phyloP scores from a whole-genome alignment of 2,113 vertebrate genomes.

The Zeus faber region DNA sequence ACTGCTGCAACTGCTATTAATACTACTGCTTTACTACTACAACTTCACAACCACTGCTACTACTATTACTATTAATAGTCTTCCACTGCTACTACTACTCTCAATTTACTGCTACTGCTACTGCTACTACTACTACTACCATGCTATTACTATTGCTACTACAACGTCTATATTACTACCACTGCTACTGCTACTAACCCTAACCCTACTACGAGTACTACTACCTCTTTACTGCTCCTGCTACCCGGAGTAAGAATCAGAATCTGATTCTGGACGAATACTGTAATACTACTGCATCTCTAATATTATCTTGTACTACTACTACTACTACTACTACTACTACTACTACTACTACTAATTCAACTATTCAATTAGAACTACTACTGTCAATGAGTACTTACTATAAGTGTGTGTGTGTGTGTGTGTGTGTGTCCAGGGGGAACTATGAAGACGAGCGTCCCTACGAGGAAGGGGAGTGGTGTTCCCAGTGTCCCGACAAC shows the following conservation, averaged over 20 bases:
- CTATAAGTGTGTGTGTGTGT: neutral
- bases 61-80: neutral
- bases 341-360: too few species aligned
- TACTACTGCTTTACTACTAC: neutral
- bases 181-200: neutral
- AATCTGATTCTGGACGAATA: too few species aligned
- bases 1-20: neutral
- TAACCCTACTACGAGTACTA: too few species aligned
- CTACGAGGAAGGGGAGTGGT: constrained; percentile 57
- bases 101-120: neutral
- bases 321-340: too few species aligned
- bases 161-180: neutral
- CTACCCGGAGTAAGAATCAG: too few species aligned
- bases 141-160: neutral
- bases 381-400: too few species aligned
- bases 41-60: neutral
- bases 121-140: neutral
- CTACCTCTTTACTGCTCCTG: too few species aligned
- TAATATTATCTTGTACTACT: too few species aligned
- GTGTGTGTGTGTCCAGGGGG: constrained; percentile 48
- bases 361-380: too few species aligned
- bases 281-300: too few species aligned
- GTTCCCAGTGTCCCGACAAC: constrained; percentile 58
- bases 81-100: neutral
- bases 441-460: constrained; percentile 57